Evolutionary conservation across 1,140 invertebrate genomes (phyloP).

Genomic region (Macrocentrus cingulum): DNA sequence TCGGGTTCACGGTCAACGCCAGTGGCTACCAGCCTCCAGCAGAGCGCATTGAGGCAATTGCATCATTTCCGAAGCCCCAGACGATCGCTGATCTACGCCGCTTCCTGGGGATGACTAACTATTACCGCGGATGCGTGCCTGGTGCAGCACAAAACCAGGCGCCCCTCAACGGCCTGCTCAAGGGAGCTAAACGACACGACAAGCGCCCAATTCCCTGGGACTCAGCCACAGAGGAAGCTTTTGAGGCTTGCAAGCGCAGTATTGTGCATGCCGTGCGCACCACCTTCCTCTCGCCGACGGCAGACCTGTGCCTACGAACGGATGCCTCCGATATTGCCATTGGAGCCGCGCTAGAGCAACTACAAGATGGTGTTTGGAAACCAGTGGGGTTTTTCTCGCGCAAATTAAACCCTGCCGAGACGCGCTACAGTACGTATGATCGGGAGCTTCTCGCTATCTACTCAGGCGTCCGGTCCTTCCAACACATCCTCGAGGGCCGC

Average conservation of each 20-base stretch:
- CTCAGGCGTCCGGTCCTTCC: conserved; percentile 36
- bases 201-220: conserved; percentile 19
- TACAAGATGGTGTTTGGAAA: conserved; percentile 28
- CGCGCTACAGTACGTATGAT: conserved; percentile 41
- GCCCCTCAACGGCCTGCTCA: conserved; percentile 30
- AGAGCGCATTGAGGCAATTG: conserved; percentile 38
- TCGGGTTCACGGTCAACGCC: conserved; percentile 38
- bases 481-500: conserved; percentile 37
- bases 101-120: conserved; percentile 39
- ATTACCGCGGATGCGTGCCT: conserved; percentile 33
- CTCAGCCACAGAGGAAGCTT: conserved; percentile 29
- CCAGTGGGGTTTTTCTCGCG: conserved; percentile 48
- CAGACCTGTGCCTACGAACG: conserved; percentile 15
- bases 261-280: conserved; percentile 39
- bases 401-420: conserved; percentile 38
- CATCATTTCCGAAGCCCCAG: conserved; percentile 27
- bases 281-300: conserved; percentile 39
- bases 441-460: conserved; percentile 38
- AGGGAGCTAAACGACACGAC: conserved; percentile 32
- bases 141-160: conserved; percentile 31
- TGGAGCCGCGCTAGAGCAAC: conserved; percentile 39
- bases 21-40: conserved; percentile 34
- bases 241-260: conserved; percentile 40
- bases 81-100: conserved; percentile 32
- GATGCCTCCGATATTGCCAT: conserved; percentile 37